A percentile compares a stretch with the other conserved stretches of the same genome.
phyloP scores from a whole-genome alignment of 1,140 invertebrate species.

The Mamestra configurata region DNA sequence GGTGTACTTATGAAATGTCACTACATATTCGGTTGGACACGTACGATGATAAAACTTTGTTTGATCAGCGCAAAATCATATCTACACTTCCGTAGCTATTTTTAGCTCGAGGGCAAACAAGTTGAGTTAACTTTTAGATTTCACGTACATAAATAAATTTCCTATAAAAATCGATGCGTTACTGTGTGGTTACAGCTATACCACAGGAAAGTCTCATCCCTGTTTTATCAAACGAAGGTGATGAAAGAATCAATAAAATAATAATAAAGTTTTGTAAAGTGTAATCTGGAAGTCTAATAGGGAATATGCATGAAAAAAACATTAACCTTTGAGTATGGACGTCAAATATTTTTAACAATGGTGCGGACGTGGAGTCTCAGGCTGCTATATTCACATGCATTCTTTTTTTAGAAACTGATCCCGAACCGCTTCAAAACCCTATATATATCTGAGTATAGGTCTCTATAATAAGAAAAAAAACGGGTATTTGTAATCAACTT shows the following conservation, averaged over 20 bases:
- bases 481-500: no score
- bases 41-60: constrained; percentile 58
- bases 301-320: no score
- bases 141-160: constrained; percentile 53
- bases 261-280: no score
- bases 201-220: background rate
- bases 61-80: constrained; percentile 64
- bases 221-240: background rate
- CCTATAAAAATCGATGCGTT: constrained; percentile 19
- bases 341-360: no score
- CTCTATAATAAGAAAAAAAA: no score
- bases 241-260: background rate
- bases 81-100: constrained; percentile 64
- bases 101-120: constrained; percentile 58
- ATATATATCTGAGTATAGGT: no score
- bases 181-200: background rate
- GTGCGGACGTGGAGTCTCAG: no score
- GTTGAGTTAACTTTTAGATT: constrained; percentile 54
- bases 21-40: constrained; percentile 10
- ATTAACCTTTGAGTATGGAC: no score
- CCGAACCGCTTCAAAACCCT: no score
- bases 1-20: constrained; percentile 21
- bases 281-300: no score
- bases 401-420: no score
- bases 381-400: no score